Evolutionary conservation across 1,140 invertebrate genomes (phyloP), one percentile per base, ranked within the genome.

Genomic region (Drosophila bipectinata): DNA sequence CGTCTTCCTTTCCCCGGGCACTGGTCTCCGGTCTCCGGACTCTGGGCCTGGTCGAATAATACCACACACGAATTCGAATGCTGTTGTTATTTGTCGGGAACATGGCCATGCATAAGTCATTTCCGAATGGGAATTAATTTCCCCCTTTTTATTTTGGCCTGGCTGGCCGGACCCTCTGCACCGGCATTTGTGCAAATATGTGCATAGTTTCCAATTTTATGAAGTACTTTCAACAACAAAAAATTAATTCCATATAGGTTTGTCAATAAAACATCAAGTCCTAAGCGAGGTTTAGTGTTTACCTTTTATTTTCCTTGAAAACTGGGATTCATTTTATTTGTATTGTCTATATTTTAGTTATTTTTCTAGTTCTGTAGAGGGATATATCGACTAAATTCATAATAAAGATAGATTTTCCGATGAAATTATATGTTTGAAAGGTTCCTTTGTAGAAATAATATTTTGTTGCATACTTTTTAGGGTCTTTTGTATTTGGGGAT

Each of bases 101-200:
- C 81, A 84, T 84, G 81, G 52, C 26, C 77, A 73, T 80, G 77
- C 81, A 84, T 84, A 84, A 84, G 66, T 85, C 77, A 66, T 83
- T 52, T 66, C 15, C 12, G 77, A 56, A 61, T 62, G 52, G 60
- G 61, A 83, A 67, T 84, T 63, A 80, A 48, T 74, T 64, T 55
- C 15, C 37, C 51, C 49, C 28, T 41, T 74, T 48, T 57, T 57
- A 44, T 49, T 56, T 48, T 30, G 45, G n/a, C 52, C 57, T 57
- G 39, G 14, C 21, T 21, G 21, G 21, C 21, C 21, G 3, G 3
- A 21, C 21, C 21, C 21, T 21, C 2, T 47, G 12, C n/a, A 37
- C 26, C 24, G 48, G 28, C 18, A 52, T 18, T 24, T 24, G 37
- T 45, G 64, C 51, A 69, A 68, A 69, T 68, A 69, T 56, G 52